Percentiles rank a stretch among this genome's conserved stretches.
phyloP scores from a whole-genome alignment of 2,113 vertebrate genomes.

The Typhlomys cinereus region DNA sequence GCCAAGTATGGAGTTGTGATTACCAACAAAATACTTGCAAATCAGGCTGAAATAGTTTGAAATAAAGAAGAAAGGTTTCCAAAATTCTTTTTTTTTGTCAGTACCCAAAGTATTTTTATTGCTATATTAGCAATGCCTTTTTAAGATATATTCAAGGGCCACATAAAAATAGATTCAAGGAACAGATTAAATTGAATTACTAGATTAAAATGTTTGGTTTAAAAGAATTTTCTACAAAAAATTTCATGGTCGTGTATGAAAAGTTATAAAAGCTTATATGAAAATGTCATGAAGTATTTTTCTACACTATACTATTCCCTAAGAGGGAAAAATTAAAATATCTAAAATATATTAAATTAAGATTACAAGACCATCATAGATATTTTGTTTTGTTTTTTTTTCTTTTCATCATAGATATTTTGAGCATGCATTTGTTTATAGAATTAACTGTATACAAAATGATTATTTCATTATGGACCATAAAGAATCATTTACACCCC shows the following conservation, averaged over 20 bases:
- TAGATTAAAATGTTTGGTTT: constrained; percentile 89
- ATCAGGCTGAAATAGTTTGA: neutral
- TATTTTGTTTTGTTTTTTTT: too few species aligned
- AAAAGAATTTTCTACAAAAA: constrained; percentile 88
- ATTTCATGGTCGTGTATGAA: constrained; percentile 90
- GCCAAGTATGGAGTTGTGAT: neutral
- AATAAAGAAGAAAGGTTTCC: too few species aligned
- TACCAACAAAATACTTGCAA: neutral
- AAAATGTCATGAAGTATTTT: constrained; percentile 86
- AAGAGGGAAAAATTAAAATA: constrained; percentile 88
- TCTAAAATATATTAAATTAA: constrained; percentile 91
- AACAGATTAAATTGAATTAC: constrained; percentile 90
- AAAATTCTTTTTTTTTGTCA: too few species aligned
- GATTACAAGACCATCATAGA: constrained; percentile 87
- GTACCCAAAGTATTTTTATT: constrained; percentile 94
- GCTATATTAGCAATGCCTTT: constrained; percentile 91
- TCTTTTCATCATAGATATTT: constrained; percentile 87
- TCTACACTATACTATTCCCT: constrained; percentile 87
- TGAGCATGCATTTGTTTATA: constrained; percentile 94
- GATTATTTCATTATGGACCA: constrained; percentile 85
- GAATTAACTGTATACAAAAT: constrained; percentile 89
- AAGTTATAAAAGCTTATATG: constrained; percentile 91
- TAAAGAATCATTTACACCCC: constrained; percentile 86
- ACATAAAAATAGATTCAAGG: constrained; percentile 92
- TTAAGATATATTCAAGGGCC: constrained; percentile 89